These are phyloP conservation scores for Notolepis coatsorum DNA, from an alignment of 2,797 vertebrate species.

Conservation along the genomic window DNA sequence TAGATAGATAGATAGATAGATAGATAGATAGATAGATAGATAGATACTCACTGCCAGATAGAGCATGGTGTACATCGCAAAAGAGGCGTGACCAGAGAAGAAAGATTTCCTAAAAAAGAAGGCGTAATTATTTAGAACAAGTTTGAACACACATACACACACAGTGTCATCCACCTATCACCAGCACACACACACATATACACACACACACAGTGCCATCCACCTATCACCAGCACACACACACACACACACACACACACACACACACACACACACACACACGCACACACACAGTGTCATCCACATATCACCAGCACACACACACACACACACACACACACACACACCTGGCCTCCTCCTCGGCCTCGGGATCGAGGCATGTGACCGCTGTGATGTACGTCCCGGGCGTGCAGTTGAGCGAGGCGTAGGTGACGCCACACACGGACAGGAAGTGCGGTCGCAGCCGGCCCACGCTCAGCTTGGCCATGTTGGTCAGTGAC, in stretches of 20 bases:
- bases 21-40: background rate
- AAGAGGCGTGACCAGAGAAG: slow-evolving; percentile 79
- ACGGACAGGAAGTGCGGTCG: slow-evolving; percentile 77
- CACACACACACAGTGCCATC: background rate
- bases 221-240: background rate
- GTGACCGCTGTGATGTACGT: slow-evolving; percentile 63
- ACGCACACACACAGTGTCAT: background rate
- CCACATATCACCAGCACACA: background rate
- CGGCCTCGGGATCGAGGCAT: slow-evolving; percentile 58
- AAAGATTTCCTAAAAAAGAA: slow-evolving; percentile 77
- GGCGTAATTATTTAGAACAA: slow-evolving; percentile 24
- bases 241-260: background rate
- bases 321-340: slow-evolving; percentile 14
- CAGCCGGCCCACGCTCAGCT: slow-evolving; percentile 75
- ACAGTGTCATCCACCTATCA: background rate
- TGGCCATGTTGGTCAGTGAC: slow-evolving; percentile 78
- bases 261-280: background rate
- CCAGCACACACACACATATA: background rate
- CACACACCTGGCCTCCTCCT: slow-evolving; percentile 75
- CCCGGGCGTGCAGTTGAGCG: slow-evolving; percentile 68
- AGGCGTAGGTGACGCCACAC: slow-evolving; percentile 67
- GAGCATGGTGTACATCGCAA: slow-evolving; percentile 78
- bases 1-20: background rate
- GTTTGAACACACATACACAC: background rate
- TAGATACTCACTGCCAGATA: slow-evolving; percentile 79